phyloP scores from a whole-genome alignment of 2,888 invertebrate species.

The Papilio demoleus region DNA sequence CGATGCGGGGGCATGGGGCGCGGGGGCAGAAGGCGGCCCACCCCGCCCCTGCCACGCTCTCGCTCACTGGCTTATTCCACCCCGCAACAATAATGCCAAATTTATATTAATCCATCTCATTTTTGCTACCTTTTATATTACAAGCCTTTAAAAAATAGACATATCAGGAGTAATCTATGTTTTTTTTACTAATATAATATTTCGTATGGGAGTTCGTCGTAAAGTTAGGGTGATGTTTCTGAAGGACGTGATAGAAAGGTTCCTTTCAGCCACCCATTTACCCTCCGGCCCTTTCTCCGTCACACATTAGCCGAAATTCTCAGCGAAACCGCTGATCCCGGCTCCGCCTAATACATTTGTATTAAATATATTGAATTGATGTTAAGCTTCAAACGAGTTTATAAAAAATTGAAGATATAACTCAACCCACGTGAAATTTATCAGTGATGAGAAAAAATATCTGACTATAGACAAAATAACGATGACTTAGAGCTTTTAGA shows the following conservation, averaged over 20 bases:
- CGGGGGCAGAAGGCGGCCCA: slow-evolving; percentile 58
- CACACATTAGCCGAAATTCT: slow-evolving; percentile 59
- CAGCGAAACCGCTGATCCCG: slow-evolving; percentile 49
- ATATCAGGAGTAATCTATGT: not conserved
- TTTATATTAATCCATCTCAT: slow-evolving; percentile 32
- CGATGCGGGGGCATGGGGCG: slow-evolving; percentile 66
- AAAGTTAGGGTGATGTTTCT: slow-evolving; percentile 12
- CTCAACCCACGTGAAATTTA: not conserved
- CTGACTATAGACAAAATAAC: not conserved
- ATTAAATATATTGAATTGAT: slow-evolving; percentile 41
- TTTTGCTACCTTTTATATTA: not conserved
- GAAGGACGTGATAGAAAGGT: slow-evolving; percentile 65
- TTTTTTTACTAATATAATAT: not conserved
- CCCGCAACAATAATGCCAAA: slow-evolving; percentile 42
- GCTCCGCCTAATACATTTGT: slow-evolving; percentile 44
- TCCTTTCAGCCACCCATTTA: slow-evolving; percentile 48
- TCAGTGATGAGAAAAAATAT: not conserved
- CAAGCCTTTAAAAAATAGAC: not conserved
- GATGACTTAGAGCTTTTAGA: not conserved
- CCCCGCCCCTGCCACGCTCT: slow-evolving; percentile 53
- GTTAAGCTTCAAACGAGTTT: not conserved
- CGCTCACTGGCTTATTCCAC: slow-evolving; percentile 50
- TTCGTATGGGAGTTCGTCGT: not conserved
- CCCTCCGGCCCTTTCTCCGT: slow-evolving; percentile 54
- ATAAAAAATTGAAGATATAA: not conserved